phyloP scores from a whole-genome alignment of 2,888 invertebrate species.

The Eristalinus sepulchralis region DNA sequence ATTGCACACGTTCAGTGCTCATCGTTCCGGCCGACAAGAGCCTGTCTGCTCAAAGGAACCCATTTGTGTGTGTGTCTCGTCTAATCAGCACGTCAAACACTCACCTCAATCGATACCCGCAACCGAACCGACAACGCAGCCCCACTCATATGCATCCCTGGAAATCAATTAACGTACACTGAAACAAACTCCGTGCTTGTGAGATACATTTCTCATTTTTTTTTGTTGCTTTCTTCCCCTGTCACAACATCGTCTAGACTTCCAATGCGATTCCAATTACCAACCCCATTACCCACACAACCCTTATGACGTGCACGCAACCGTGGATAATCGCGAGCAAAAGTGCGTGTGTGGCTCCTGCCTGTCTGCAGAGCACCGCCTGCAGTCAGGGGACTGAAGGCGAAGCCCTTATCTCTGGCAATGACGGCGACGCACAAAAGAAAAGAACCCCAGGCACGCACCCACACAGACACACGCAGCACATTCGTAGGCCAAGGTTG shows the following conservation, averaged over 20 bases:
- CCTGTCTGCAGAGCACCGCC: not conserved
- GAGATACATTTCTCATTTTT: constrained; percentile 24
- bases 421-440: constrained; percentile 29
- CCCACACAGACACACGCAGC: not conserved
- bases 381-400: not conserved
- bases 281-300: constrained; percentile 42
- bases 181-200: constrained; percentile 33
- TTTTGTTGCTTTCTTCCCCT: constrained; percentile 34
- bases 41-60: not conserved
- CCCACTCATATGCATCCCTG: constrained; percentile 27
- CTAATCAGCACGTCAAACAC: constrained; percentile 8
- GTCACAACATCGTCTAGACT: constrained; percentile 66
- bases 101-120: not conserved
- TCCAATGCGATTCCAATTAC: constrained; percentile 58
- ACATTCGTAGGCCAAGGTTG: constrained; percentile 61
- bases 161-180: constrained; percentile 56
- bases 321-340: constrained; percentile 48
- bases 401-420: not conserved
- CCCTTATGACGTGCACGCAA: constrained; percentile 62
- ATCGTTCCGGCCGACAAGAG: not conserved
- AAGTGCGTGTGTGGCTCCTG: constrained; percentile 22
- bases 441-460: constrained; percentile 9
- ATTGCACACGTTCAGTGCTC: not conserved
- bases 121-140: constrained; percentile 26
- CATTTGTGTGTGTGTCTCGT: constrained; percentile 6